Percentiles rank a stretch among this genome's conserved stretches.
phyloP scores from a whole-genome alignment of 23 tunicate species.

The Botrylloides violaceus region DNA sequence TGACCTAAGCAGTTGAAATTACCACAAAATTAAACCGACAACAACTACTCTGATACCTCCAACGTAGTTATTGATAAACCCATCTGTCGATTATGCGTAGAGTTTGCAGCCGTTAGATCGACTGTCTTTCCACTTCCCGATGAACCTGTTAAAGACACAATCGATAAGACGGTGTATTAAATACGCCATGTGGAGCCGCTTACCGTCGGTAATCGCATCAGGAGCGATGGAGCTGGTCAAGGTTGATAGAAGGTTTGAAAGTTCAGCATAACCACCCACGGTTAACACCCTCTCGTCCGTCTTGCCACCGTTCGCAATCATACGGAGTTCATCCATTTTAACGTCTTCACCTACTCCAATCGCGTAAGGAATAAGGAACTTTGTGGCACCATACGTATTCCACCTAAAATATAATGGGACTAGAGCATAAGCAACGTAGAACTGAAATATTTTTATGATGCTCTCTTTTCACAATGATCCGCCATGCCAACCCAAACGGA shows the following conservation, averaged over 20 bases:
- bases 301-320: slow-evolving; percentile 18
- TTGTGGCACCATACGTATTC: not conserved
- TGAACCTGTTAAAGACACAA: too few species aligned
- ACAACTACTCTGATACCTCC: not conserved
- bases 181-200: too few species aligned
- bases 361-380: not conserved
- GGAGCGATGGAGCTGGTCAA: not conserved
- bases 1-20: too few species aligned
- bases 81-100: not conserved
- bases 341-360: slow-evolving; percentile 6
- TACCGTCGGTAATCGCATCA: not conserved
- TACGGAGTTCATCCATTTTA: not conserved
- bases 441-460: too few species aligned
- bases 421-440: too few species aligned
- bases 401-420: too few species aligned
- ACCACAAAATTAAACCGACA: too few species aligned
- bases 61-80: not conserved
- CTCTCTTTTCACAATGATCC: too few species aligned
- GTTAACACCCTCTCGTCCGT: slow-evolving; percentile 5
- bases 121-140: too few species aligned
- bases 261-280: not conserved
- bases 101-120: not conserved
- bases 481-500: too few species aligned
- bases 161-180: too few species aligned
- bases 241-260: not conserved